Conservation (phyloP, 2,113 vertebrate genomes). For the Sterrhoptilus dennistouni region DNA sequence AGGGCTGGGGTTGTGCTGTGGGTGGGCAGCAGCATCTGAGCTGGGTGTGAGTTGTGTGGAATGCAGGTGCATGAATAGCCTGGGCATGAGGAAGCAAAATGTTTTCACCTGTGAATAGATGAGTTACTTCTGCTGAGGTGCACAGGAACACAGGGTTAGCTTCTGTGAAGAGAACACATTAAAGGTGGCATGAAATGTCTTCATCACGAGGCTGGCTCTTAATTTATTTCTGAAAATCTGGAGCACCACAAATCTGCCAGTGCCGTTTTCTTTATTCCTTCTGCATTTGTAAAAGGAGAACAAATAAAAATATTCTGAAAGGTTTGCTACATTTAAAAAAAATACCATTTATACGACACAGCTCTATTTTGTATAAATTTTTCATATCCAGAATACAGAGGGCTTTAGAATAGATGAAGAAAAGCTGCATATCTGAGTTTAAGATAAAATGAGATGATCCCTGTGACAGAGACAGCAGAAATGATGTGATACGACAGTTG, state of each 20-base stretch:
- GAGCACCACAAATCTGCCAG: not conserved
- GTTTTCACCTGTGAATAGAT: not conserved
- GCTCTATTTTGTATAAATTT: slow-evolving; percentile 23
- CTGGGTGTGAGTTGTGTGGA: slow-evolving; percentile 23
- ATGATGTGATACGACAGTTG: slow-evolving; percentile 76
- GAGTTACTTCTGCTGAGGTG: slow-evolving; percentile 12
- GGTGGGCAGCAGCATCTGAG: not conserved
- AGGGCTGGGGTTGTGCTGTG: not conserved
- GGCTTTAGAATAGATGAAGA: slow-evolving; percentile 31
- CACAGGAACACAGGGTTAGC: not conserved
- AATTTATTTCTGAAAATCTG: not conserved
- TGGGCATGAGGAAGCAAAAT: slow-evolving; percentile 49
- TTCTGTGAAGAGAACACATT: not conserved
- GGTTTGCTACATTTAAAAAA: not conserved
- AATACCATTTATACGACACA: not conserved
- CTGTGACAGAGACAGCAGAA: slow-evolving; percentile 71
- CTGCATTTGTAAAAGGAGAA: not conserved
- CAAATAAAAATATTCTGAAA: not conserved
- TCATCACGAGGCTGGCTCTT: not conserved
- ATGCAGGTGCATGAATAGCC: not conserved
- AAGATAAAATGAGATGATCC: slow-evolving; percentile 63
- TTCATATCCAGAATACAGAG: slow-evolving; percentile 9
- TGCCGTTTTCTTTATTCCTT: not conserved
- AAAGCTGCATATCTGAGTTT: slow-evolving; percentile 40
- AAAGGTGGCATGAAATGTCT: not conserved